These are phyloP conservation scores for Chloropsis cyanopogon DNA, from an alignment of 2,113 vertebrate species.

Conservation along the genomic window DNA sequence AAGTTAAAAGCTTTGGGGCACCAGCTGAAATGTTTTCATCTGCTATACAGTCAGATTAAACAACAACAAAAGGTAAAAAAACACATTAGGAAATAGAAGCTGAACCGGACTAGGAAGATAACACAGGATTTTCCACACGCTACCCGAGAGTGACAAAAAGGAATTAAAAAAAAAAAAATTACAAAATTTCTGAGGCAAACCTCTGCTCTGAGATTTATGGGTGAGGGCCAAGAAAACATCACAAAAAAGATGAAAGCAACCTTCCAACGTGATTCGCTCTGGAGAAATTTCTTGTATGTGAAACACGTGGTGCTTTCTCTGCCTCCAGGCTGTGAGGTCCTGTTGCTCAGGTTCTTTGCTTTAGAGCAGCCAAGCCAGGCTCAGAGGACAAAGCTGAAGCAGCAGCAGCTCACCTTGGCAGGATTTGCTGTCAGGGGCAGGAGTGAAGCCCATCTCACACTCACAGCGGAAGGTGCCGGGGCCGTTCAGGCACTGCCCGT, in stretches of 20 bases:
- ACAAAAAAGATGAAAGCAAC: conserved; percentile 36
- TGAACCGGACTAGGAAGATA: not conserved
- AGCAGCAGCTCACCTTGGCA: conserved; percentile 78
- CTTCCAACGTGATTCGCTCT: not conserved
- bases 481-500: conserved; percentile 82
- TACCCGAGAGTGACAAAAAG: not conserved
- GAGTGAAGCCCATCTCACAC: conserved; percentile 85
- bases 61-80: not conserved
- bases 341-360: conserved; percentile 31
- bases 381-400: not conserved
- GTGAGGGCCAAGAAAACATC: conserved; percentile 24
- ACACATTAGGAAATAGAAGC: not conserved
- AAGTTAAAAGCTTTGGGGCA: not conserved
- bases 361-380: conserved; percentile 4
- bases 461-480: conserved; percentile 81
- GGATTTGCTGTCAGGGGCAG: conserved; percentile 71
- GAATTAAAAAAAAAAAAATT: not conserved
- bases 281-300: not conserved
- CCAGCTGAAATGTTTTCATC: not conserved
- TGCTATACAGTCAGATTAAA: not conserved
- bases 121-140: not conserved
- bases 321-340: conserved; percentile 10
- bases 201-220: not conserved
- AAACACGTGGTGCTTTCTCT: conserved; percentile 18
- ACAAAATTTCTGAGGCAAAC: not conserved